Base-by-base conservation (phyloP, 2,888 invertebrate species). In the Cephus pulcher region DNA sequence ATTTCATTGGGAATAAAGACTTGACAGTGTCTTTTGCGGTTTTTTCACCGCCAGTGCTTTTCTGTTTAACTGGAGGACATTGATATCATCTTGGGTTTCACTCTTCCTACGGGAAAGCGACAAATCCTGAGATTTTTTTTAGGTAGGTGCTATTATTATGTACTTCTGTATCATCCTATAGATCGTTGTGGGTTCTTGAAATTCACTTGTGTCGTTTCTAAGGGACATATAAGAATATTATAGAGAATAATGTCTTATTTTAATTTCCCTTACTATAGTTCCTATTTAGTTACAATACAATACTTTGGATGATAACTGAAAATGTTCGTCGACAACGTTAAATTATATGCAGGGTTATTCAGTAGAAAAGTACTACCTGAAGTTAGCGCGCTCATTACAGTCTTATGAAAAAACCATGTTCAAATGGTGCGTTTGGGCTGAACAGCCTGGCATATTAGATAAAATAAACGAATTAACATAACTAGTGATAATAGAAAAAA, bases 41-140 rank as follows among this genome's bases (percentile, higher is more conserved):
- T 56, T 23, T 23, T 23, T 56, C 9, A 56, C 56, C 56, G 15
- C 56, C 23, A 56, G 56, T 23, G 23, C 56, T 56, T 56, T 56
- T 23, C 56, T 56, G 56, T 56, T 56, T 56, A 74, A 75, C 71
- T 33, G 32, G 34, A 32, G 73, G 33, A 75, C 33, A 75, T 11
- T 69, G 76, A 35, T 70, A 35, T 56, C 56, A 56, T 56, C 56
- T 56, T 23, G 23, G n/a, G 73, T 75, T 79, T 75, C 32, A 40
- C 35, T 56, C 56, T 56, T 56, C 56, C 56, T 56, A 23, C 1
- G 56, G 56, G 56, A 56, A 56, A 56, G 56, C 9, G 2, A 23
- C 9, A 23, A 56, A 9, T 56, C 23, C 23, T 56, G 56, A 56
- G 6, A 56, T 23, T 23, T 56, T 37, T 37, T 23, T 23, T 56